phyloP scores from a whole-genome alignment of 2,113 vertebrate species.

The Chroicocephalus ridibundus region DNA sequence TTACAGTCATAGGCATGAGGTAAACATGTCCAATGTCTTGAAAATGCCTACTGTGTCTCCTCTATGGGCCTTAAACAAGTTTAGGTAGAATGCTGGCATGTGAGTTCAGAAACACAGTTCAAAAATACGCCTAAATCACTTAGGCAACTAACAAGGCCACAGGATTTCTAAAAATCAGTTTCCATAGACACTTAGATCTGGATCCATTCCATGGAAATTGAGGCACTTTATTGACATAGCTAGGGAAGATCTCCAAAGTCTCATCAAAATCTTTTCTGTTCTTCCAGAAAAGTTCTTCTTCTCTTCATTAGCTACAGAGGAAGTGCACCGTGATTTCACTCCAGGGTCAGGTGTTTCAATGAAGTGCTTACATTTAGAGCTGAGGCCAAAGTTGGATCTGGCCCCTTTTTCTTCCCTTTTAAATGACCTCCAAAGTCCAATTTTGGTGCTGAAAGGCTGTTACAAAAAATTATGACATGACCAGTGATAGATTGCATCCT shows the following conservation, averaged over 20 bases:
- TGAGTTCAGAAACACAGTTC: not conserved
- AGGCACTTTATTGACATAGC: not conserved
- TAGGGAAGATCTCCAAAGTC: not conserved
- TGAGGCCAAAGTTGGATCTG: not conserved
- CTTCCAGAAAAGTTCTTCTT: not conserved
- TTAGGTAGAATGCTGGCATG: not conserved
- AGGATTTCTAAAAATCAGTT: not conserved
- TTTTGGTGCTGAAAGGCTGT: not conserved
- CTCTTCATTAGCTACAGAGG: not conserved
- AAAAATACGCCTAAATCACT: not conserved
- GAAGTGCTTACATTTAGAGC: not conserved
- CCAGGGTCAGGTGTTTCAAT: not conserved
- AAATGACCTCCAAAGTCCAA: not conserved
- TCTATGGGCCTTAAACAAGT: not conserved
- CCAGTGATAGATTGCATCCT: not conserved
- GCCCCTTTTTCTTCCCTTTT: not conserved
- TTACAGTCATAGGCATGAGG: not conserved
- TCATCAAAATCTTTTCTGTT: not conserved
- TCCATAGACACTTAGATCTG: not conserved
- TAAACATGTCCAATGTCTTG: not conserved
- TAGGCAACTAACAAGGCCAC: not conserved
- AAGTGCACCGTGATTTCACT: not conserved
- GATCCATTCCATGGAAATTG: not conserved
- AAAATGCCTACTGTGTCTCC: not conserved
- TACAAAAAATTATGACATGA: not conserved